Evolutionary conservation across 92 coral and sea anemone species (phyloP), one percentile per base, ranked within the genome.

Genomic region (Siderastrea siderea): DNA sequence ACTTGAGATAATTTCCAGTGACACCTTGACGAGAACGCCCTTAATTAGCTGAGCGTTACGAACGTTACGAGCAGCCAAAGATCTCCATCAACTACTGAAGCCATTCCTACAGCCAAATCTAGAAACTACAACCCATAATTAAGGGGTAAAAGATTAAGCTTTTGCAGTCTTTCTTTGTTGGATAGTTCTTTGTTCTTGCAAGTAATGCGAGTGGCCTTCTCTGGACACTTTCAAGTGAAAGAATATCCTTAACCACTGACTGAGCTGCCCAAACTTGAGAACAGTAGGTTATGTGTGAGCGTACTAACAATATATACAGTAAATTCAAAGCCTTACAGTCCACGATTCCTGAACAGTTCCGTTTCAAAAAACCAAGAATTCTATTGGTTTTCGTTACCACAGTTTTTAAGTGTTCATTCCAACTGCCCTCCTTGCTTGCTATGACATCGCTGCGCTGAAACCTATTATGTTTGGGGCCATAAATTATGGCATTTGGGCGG

Each of bases 71-170:
- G 54, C 13, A n/a, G n/a, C 11, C 46, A 38, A 17, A 80, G 48
- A 58, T 63, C 61, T 46, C 55, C 58, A 58, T 58, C 38, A 19
- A 52, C 78, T n/a, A 74, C 15, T 47, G 46, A 51, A 71, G 38
- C 68, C 68, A 63, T 43, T 15, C 68, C 4, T 63, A n/a, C 87
- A 26, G 59, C 57, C 81, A 68, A 79, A 87, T 87, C 91, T 52
- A 87, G 75, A 72, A 81, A 87, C 52, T 83, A 80, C 43, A 83
- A 58, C 87, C 87, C 71, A 47, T 83, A 83, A 44, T 55, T 70
- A 47, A 83, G 47, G 10, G 87, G 87, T 44, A 80, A 67, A 2
- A 87, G 62, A 13, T 80, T 79, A 15, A 87, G 74, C 54, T 70
- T 50, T 26, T 71, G 15, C 52, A 80, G 61, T 12, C 57, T 74